A percentile compares a stretch with the other conserved stretches of the same genome.
phyloP scores from a whole-genome alignment of 1,140 invertebrate genomes.

The Megalopta genalis region DNA sequence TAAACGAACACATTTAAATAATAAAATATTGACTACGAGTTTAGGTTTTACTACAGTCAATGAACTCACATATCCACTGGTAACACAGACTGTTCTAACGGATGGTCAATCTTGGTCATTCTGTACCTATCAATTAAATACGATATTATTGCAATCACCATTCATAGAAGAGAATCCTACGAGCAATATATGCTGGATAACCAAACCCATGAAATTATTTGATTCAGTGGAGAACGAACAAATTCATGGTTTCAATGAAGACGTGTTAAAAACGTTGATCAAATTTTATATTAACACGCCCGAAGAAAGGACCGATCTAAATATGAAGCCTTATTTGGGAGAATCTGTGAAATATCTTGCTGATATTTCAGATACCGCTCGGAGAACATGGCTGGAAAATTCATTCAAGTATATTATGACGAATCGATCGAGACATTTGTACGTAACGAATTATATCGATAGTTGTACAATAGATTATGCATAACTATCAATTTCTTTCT shows the following conservation, averaged over 20 bases:
- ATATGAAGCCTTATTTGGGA: constrained; percentile 88
- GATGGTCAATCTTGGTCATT: constrained; percentile 92
- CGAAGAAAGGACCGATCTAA: constrained; percentile 80
- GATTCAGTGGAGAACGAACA: constrained; percentile 86
- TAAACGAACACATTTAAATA: constrained; percentile 61
- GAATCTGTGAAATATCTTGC: constrained; percentile 82
- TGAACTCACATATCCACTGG: constrained; percentile 93
- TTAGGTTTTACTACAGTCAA: constrained; percentile 91
- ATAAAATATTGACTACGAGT: constrained; percentile 1
- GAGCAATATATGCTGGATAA: constrained; percentile 91
- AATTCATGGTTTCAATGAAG: constrained; percentile 90
- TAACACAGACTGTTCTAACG: constrained; percentile 91
- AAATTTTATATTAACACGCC: constrained; percentile 89
- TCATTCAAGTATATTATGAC: constrained; percentile 85
- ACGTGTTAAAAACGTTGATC: constrained; percentile 87
- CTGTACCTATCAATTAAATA: constrained; percentile 94
- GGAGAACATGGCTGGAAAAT: constrained; percentile 84
- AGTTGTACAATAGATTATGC: neutral
- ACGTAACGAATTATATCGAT: constrained; percentile 25
- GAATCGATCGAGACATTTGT: constrained; percentile 83
- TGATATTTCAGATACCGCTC: constrained; percentile 85
- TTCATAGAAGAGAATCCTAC: constrained; percentile 83
- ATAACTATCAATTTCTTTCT: constrained; percentile 12
- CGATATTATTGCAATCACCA: constrained; percentile 84
- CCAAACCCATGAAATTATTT: constrained; percentile 86